Conservation (phyloP, 2,888 invertebrate genomes). For the Coleophora flavipennella region DNA sequence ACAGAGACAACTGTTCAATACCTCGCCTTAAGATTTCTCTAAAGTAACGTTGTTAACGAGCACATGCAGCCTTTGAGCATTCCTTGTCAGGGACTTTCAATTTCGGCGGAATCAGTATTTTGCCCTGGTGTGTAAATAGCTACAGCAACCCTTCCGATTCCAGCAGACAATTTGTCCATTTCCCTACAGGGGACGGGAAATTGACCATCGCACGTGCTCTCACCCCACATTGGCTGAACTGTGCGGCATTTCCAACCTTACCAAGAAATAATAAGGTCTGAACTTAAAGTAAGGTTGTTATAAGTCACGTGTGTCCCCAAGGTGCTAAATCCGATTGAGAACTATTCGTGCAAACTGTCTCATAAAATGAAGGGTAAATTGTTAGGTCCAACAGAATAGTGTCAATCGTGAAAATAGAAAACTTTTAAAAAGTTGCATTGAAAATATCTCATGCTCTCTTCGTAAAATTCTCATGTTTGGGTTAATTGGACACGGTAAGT, state of each 20-base stretch:
- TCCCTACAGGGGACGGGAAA: slow-evolving; percentile 30
- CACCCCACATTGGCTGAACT: not conserved
- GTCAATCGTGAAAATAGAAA: slow-evolving; percentile 34
- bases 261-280: not conserved
- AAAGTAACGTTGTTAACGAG: too few relatives aligned
- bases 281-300: not conserved
- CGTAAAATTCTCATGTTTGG: too few relatives aligned
- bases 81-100: too few relatives aligned
- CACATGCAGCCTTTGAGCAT: too few relatives aligned
- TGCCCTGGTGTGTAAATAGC: slow-evolving; percentile 12
- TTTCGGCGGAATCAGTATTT: too few relatives aligned
- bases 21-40: too few relatives aligned
- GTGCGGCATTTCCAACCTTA: not conserved
- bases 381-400: not conserved
- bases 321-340: slow-evolving; percentile 35
- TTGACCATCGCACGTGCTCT: slow-evolving; percentile 39
- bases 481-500: too few relatives aligned
- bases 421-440: not conserved
- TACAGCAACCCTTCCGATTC: slow-evolving; percentile 17
- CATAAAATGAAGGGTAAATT: slow-evolving; percentile 42
- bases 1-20: too few relatives aligned
- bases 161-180: slow-evolving; percentile 19
- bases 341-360: slow-evolving; percentile 45
- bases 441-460: not conserved
- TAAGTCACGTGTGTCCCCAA: slow-evolving; percentile 17